Evolutionary conservation across 2,113 vertebrate genomes (phyloP).

Genomic region (Garra rufa): DNA sequence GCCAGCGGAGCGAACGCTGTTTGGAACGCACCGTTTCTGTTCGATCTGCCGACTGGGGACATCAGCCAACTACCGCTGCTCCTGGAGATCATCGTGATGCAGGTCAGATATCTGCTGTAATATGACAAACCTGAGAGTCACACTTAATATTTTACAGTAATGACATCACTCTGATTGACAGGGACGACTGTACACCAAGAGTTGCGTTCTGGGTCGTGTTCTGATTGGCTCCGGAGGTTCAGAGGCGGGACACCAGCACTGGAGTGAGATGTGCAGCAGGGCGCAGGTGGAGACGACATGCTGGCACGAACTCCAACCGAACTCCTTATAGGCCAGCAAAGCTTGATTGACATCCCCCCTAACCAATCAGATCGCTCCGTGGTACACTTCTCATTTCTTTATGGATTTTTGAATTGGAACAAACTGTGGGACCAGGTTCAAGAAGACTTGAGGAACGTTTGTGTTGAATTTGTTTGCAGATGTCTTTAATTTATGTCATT

Average conservation of each 20-base stretch:
- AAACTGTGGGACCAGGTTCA: not conserved
- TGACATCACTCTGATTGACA: constrained; percentile 51
- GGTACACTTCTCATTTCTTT: not conserved
- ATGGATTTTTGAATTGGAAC: not conserved
- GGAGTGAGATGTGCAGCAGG: constrained; percentile 79
- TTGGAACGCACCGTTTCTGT: constrained; percentile 85
- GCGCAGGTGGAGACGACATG: constrained; percentile 75
- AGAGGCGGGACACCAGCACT: constrained; percentile 74
- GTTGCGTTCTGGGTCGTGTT: constrained; percentile 74
- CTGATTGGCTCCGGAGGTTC: constrained; percentile 68
- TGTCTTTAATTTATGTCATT: not conserved
- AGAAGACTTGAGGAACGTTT: not conserved
- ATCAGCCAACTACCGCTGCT: constrained; percentile 70
- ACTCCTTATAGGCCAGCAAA: constrained; percentile 6
- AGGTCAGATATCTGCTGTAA: constrained; percentile 66
- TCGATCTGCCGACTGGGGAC: constrained; percentile 76
- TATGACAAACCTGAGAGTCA: too few species aligned
- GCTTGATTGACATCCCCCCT: not conserved
- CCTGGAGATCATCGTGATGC: constrained; percentile 80
- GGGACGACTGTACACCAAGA: constrained; percentile 78
- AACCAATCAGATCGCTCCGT: not conserved
- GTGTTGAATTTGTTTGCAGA: not conserved
- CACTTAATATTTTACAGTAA: not conserved
- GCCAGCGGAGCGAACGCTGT: constrained; percentile 70
- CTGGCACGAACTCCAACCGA: constrained; percentile 79